phyloP scores from a whole-genome alignment of 2,888 invertebrate genomes.

The Xanthostigma xanthostigma region DNA sequence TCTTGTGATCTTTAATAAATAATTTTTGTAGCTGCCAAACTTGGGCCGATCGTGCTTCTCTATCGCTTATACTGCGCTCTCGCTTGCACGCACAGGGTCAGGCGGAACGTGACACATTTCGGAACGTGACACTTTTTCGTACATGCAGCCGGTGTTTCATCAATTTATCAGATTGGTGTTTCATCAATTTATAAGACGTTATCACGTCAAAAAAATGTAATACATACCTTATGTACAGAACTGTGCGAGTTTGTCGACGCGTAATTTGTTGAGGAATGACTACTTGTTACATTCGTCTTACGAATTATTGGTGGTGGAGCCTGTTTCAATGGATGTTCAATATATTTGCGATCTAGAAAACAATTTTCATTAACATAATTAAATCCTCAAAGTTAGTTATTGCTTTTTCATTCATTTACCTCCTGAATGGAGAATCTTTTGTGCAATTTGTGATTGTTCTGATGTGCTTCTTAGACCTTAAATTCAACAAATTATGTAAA shows the following conservation, averaged over 20 bases:
- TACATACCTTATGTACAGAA: constrained; percentile 6
- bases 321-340: constrained; percentile 69
- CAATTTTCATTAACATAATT: constrained; percentile 1
- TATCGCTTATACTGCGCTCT: too few species aligned
- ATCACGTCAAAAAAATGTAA: background rate
- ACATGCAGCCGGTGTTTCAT: too few species aligned
- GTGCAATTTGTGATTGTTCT: constrained; percentile 70
- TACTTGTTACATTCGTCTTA: constrained; percentile 33
- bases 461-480: constrained; percentile 59
- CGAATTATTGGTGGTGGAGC: constrained; percentile 61
- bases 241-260: constrained; percentile 12
- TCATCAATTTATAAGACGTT: too few species aligned
- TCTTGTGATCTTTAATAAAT: too few species aligned
- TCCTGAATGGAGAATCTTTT: constrained; percentile 79
- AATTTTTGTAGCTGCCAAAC: too few species aligned
- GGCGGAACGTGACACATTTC: too few species aligned
- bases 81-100: too few species aligned
- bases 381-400: constrained; percentile 6
- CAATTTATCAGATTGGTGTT: too few species aligned
- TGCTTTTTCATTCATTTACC: constrained; percentile 25
- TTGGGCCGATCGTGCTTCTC: too few species aligned
- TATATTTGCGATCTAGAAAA: constrained; percentile 60
- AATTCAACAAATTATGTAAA: background rate
- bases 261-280: constrained; percentile 28
- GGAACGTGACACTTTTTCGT: too few species aligned